These are phyloP conservation scores for Nebria ingens DNA, from an alignment of 1,140 invertebrate genomes.

Conservation along the genomic window DNA sequence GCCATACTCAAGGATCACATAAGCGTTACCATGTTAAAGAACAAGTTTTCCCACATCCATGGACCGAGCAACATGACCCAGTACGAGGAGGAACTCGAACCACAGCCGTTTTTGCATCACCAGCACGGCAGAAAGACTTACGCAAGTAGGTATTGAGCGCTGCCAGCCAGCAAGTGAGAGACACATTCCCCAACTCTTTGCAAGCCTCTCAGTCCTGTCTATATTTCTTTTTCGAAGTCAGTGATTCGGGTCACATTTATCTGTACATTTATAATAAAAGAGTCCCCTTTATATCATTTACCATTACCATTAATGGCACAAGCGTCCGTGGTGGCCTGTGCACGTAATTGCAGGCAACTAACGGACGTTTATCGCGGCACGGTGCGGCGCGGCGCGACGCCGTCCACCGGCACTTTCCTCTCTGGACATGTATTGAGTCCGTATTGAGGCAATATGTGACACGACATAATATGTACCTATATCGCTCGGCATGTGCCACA, in stretches of 20 bases:
- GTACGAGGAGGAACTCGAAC: constrained; percentile 12
- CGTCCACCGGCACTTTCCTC: background rate
- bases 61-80: constrained; percentile 6
- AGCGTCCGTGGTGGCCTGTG: too few species aligned
- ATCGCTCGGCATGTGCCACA: too few species aligned
- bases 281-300: too few species aligned
- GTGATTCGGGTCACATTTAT: too few species aligned
- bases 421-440: too few species aligned
- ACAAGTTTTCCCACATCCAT: constrained; percentile 15
- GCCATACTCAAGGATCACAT: constrained; percentile 27
- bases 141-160: constrained; percentile 31
- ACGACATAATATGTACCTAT: too few species aligned
- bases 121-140: constrained; percentile 19
- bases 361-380: too few species aligned
- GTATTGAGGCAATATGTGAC: too few species aligned
- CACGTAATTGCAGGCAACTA: too few species aligned
- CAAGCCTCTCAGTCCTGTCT: background rate
- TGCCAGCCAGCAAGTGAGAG: background rate
- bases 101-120: constrained; percentile 19
- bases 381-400: too few species aligned
- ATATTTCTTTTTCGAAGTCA: too few species aligned
- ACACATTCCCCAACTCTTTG: background rate
- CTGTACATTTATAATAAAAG: too few species aligned
- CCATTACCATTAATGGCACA: background rate
- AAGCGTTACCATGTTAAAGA: constrained; percentile 31